Conservation (phyloP, 2,888 invertebrate species). For the Mylabris sibirica region DNA sequence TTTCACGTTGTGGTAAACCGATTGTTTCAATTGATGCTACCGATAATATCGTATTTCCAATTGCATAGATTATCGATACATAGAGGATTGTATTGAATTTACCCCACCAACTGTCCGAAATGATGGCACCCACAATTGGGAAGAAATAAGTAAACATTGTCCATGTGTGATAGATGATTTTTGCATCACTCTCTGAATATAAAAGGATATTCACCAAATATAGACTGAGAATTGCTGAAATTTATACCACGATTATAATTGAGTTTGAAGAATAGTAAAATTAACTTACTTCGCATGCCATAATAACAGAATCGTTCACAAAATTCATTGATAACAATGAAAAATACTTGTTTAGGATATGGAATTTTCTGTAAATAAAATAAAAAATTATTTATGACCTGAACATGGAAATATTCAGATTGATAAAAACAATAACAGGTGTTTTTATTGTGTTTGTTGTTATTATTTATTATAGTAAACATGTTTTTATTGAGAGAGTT, state of each 20-base stretch:
- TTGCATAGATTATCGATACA: constrained; percentile 84
- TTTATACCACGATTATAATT: background rate
- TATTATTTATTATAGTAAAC: too few species aligned
- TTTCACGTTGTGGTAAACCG: constrained; percentile 64
- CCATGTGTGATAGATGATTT: constrained; percentile 88
- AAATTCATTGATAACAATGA: constrained; percentile 96
- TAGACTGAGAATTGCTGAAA: constrained; percentile 88
- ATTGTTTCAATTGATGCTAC: constrained; percentile 71
- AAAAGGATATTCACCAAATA: constrained; percentile 83
- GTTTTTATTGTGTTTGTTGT: too few species aligned
- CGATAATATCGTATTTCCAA: constrained; percentile 83
- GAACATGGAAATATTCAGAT: too few species aligned
- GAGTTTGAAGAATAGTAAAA: constrained; percentile 11
- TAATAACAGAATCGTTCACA: constrained; percentile 97
- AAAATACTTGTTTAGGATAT: constrained; percentile 89
- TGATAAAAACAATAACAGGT: too few species aligned
- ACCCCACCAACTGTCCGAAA: constrained; percentile 92
- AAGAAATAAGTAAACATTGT: constrained; percentile 90
- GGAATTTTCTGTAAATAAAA: constrained; percentile 69
- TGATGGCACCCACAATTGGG: constrained; percentile 88
- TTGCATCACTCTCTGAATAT: constrained; percentile 77
- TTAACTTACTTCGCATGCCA: constrained; percentile 90
- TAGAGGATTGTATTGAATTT: constrained; percentile 91
- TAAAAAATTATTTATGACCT: constrained; percentile 20
- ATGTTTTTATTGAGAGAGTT: too few species aligned